Conservation (phyloP, 2,113 vertebrate genomes). For the Oncorhynchus mykiss region DNA sequence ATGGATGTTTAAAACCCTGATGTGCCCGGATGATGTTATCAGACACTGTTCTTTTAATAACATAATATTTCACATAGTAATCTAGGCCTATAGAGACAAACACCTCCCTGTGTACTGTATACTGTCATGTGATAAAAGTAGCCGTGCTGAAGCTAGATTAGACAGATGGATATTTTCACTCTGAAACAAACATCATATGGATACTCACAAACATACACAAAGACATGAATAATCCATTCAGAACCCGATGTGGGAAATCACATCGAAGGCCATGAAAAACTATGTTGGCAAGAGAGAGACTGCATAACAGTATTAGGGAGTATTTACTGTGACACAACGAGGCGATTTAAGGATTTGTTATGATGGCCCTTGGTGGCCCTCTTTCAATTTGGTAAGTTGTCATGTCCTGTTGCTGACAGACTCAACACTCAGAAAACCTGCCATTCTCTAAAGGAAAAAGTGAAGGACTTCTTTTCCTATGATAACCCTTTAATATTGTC, state of each 20-base stretch:
- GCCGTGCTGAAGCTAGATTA: not conserved
- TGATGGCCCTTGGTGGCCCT: constrained; percentile 1
- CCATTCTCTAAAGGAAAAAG: not conserved
- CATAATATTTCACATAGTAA: not conserved
- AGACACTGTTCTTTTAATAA: not conserved
- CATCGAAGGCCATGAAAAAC: not conserved
- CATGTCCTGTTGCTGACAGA: not conserved
- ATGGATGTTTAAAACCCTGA: not conserved
- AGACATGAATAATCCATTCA: constrained; percentile 4
- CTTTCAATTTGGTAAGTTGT: not conserved
- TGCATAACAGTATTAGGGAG: not conserved
- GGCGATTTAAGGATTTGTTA: not conserved
- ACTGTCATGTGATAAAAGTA: not conserved
- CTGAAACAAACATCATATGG: not conserved
- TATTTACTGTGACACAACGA: constrained; percentile 6
- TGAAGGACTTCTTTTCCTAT: not conserved
- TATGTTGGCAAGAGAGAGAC: not conserved
- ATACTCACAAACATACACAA: not conserved
- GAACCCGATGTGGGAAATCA: not conserved
- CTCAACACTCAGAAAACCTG: not conserved
- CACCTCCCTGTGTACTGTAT: not conserved
- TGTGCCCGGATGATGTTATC: not conserved
- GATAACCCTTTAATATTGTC: not conserved
- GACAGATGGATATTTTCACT: constrained; percentile 6
- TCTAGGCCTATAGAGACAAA: not conserved